Evolutionary conservation across 2,797 vertebrate genomes (phyloP), one percentile per base, ranked within the genome.

Genomic region (Trematomus bernacchii): DNA sequence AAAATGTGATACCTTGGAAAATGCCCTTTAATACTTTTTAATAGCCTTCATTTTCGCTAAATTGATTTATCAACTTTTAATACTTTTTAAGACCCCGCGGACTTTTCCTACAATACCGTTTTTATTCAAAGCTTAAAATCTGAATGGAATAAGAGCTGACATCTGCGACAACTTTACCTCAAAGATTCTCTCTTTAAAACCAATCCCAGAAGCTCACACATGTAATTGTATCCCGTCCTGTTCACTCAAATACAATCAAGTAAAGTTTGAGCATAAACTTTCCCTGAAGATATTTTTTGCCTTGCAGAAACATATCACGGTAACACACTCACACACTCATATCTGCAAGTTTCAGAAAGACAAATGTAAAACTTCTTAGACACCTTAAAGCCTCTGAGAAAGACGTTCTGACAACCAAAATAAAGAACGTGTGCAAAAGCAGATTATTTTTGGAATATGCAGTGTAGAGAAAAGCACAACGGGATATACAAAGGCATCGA

Each of bases 301-400:
- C 27, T 27, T 58, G 27, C 27, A 27, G 27, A 27, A 4, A 27
- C 55, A 16, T 3, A 76, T 62, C 68, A 67, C 40, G 48, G 42
- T 4, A 12, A 85, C 11, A 60, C 67, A 21, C 47, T 46, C 62
- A 85, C 11, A 60, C 67, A 21, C 47, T 46, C 62, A 2, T 8
- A 70, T 79, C 76, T 64, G 21, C 44, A 44, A 51, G 53, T 68
- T 59, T 53, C 62, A 83, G 11, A 52, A 48, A 77, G 43, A 71
- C 58, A 53, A 7, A 43, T 50, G 58, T 21, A n/a, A 30, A 48
- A 30, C 42, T 62, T 68, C 9, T 40, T 1, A 14, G 42, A 48
- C 23, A 4, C 63, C 62, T 69, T 44, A 27, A 44, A 11, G 48
- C 30, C 27, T 14, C 30, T 4, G 27, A 3, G 43, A 42, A 47